Conservation (phyloP, 2,113 vertebrate genomes). For the Oostethus manadensis region DNA sequence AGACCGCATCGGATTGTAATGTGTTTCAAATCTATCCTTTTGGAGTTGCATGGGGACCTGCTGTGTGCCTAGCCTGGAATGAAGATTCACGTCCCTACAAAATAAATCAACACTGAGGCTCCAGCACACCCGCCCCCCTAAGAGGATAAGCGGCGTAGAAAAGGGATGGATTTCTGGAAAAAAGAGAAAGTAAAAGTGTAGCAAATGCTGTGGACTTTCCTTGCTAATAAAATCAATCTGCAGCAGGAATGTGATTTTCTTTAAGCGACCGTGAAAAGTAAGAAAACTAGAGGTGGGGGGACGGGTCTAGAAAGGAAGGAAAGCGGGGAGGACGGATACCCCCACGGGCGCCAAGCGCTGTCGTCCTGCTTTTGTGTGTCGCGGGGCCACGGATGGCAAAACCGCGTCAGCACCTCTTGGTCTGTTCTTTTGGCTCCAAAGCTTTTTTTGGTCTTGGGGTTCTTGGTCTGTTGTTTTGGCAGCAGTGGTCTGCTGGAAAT, state of each 20-base stretch:
- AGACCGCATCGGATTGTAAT: too few species aligned
- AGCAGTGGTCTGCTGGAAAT: background rate
- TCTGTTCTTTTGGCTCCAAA: background rate
- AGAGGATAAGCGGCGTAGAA: too few species aligned
- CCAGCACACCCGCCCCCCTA: too few species aligned
- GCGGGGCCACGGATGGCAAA: background rate
- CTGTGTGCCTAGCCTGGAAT: too few species aligned
- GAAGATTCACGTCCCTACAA: too few species aligned
- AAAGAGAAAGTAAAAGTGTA: too few species aligned
- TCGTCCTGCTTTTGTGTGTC: background rate
- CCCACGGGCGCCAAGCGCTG: background rate
- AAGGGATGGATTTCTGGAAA: too few species aligned
- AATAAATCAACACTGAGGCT: too few species aligned
- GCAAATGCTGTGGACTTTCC: background rate
- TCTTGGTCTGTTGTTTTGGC: background rate
- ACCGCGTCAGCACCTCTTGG: background rate
- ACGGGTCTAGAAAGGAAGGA: too few species aligned
- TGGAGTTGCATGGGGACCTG: too few species aligned
- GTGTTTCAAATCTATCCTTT: too few species aligned
- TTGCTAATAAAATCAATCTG: background rate
- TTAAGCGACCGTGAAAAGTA: background rate
- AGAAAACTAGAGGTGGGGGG: background rate
- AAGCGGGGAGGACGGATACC: background rate
- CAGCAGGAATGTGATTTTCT: background rate
- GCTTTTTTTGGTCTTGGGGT: background rate